Evolutionary conservation across 2,797 vertebrate species (phyloP).

Genomic region (Synanceia verrucosa): DNA sequence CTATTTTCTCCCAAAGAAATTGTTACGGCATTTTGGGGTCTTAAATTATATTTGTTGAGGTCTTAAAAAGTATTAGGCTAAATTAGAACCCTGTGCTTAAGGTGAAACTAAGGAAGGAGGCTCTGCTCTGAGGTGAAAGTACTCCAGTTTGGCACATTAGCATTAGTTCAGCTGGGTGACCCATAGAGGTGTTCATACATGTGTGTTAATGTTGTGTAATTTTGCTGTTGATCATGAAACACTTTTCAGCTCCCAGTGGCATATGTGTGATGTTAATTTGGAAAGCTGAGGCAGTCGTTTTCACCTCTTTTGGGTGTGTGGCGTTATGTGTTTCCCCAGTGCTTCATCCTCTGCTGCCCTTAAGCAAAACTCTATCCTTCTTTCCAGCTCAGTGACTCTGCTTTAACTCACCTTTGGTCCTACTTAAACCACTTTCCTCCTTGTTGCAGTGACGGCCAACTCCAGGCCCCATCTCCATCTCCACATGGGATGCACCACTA

Average conservation of each 20-base stretch:
- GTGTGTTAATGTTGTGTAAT: slow-evolving; percentile 43
- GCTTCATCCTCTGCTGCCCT: slow-evolving; percentile 34
- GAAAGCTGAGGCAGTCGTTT: slow-evolving; percentile 12
- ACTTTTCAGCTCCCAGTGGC: slow-evolving; percentile 17
- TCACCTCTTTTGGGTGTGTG: slow-evolving; percentile 16
- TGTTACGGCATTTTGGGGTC: too few relatives aligned
- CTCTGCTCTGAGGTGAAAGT: slow-evolving; percentile 29
- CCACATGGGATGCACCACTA: slow-evolving; percentile 17
- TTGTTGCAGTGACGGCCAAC: slow-evolving; percentile 21
- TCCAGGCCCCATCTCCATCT: slow-evolving; percentile 18
- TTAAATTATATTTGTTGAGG: too few relatives aligned
- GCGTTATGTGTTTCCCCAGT: slow-evolving; percentile 14
- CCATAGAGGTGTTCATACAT: slow-evolving; percentile 23
- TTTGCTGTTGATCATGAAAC: slow-evolving; percentile 12
- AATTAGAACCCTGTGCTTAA: too few relatives aligned
- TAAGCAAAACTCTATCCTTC: slow-evolving; percentile 45
- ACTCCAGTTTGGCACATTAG: slow-evolving; percentile 49
- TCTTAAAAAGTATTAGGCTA: too few relatives aligned
- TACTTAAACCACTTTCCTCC: slow-evolving; percentile 47
- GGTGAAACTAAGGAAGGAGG: slow-evolving; percentile 18
- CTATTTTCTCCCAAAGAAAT: too few relatives aligned
- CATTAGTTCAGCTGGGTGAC: slow-evolving; percentile 49
- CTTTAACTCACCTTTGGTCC: slow-evolving; percentile 63
- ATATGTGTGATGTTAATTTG: slow-evolving; percentile 16
- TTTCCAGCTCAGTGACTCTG: slow-evolving; percentile 64